A percentile compares a stretch with the other conserved stretches of the same genome.
These are phyloP conservation scores for Drosophila diplacantha DNA, from an alignment of 2,888 invertebrate species.

Conservation along the genomic window DNA sequence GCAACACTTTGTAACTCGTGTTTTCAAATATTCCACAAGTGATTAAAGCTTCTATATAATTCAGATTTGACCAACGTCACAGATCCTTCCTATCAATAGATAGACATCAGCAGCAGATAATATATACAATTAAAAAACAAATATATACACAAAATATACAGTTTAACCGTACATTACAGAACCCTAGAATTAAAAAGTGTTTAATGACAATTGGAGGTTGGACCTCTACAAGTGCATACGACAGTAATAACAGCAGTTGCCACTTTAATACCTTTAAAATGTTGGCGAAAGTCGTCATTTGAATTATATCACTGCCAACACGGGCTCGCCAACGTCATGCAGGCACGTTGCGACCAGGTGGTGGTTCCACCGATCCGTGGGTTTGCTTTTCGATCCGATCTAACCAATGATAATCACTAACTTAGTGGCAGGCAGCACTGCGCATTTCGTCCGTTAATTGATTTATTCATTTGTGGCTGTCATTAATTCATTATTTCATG, in stretches of 20 bases:
- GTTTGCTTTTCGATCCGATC: conserved; percentile 17
- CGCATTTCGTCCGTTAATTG: conserved; percentile 40
- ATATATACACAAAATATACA: neutral
- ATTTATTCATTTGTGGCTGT: conserved; percentile 41
- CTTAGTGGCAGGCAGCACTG: conserved; percentile 31
- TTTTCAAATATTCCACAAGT: neutral
- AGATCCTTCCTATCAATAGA: conserved; percentile 3
- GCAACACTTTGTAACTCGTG: neutral
- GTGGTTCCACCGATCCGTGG: conserved; percentile 16
- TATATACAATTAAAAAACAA: neutral
- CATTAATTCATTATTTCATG: conserved; percentile 21
- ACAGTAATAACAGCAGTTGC: conserved; percentile 7
- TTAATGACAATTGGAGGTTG: conserved; percentile 9
- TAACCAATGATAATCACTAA: conserved; percentile 36
- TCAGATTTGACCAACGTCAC: neutral
- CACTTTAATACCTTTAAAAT: conserved; percentile 3
- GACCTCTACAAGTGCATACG: conserved; percentile 1
- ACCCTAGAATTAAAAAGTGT: neutral
- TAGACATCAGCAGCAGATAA: neutral
- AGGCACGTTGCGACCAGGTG: conserved; percentile 31
- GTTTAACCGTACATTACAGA: neutral
- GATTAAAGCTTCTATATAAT: neutral
- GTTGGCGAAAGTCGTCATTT: conserved; percentile 28
- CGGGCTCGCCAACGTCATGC: conserved; percentile 13
- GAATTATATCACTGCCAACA: conserved; percentile 21